Percentiles rank a stretch among this genome's conserved stretches.
Evolutionary conservation across 1,140 invertebrate species (phyloP).

Genomic region (Panagrolaimus sp.): DNA sequence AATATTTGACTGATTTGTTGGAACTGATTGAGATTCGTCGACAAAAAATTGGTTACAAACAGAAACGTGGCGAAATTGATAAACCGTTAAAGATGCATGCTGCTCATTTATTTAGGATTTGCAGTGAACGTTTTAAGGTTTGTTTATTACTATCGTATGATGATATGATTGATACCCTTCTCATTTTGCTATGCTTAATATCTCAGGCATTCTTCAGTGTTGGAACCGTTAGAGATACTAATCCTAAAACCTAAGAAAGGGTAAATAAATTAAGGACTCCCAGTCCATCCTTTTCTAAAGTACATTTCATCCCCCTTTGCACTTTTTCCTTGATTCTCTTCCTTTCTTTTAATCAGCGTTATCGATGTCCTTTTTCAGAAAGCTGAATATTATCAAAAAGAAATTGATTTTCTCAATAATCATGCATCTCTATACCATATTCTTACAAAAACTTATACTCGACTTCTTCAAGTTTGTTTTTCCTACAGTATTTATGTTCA

Average conservation of each 20-base stretch:
- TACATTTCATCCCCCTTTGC: too few species aligned
- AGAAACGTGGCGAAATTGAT: slow-evolving; percentile 37
- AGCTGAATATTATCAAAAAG: slow-evolving; percentile 33
- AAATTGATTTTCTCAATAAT: slow-evolving; percentile 29
- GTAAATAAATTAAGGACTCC: too few species aligned
- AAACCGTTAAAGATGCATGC: slow-evolving; percentile 34
- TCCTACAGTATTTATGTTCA: background rate
- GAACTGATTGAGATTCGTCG: slow-evolving; percentile 26
- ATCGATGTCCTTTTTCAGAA: slow-evolving; percentile 32
- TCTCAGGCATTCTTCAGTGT: too few species aligned
- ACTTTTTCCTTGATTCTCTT: too few species aligned
- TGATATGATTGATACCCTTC: too few species aligned
- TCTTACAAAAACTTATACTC: slow-evolving; percentile 32
- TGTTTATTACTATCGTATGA: too few species aligned
- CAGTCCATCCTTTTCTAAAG: too few species aligned
- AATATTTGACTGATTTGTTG: slow-evolving; percentile 39
- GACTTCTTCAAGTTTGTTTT: slow-evolving; percentile 41
- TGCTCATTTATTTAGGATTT: slow-evolving; percentile 29
- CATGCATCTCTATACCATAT: slow-evolving; percentile 19
- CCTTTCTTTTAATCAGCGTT: too few species aligned
- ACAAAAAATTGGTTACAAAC: background rate
- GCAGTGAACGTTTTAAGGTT: slow-evolving; percentile 44
- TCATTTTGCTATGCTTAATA: too few species aligned
- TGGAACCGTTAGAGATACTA: too few species aligned
- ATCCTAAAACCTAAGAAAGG: too few species aligned